Percentiles rank a stretch among this genome's conserved stretches.
Conservation (phyloP, 2,113 vertebrate species). For the Odobenus rosmarus region DNA sequence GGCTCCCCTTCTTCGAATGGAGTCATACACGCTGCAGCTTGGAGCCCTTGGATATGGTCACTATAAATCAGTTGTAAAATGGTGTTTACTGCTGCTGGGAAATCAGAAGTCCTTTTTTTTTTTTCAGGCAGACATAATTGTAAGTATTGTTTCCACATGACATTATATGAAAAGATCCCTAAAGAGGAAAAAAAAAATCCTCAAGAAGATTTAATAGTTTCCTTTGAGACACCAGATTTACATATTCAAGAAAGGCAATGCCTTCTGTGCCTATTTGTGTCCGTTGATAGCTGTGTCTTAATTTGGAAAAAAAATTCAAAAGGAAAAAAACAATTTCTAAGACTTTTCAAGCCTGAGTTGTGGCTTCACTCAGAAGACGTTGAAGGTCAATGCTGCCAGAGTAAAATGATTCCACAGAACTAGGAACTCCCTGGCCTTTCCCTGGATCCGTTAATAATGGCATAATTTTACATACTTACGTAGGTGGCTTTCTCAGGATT, state of each 20-base stretch:
- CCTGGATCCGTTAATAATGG: neutral
- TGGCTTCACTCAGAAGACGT: neutral
- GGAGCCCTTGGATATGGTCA: neutral
- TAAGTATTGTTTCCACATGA: neutral
- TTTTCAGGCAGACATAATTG: neutral
- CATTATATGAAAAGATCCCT: neutral
- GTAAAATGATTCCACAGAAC: neutral
- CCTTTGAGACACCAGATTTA: neutral
- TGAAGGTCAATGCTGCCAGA: no score
- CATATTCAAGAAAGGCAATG: neutral
- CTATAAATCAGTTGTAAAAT: neutral
- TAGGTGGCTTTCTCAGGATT: neutral
- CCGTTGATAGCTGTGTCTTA: neutral
- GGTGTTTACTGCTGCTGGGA: neutral
- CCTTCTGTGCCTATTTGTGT: neutral
- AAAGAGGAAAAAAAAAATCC: no score
- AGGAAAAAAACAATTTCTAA: neutral
- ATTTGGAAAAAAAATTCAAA: neutral
- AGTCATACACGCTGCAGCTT: neutral
- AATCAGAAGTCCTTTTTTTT: neutral
- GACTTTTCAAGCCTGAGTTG: neutral
- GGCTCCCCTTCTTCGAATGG: neutral
- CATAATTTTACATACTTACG: neutral
- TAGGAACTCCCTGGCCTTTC: neutral
- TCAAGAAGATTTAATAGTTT: neutral